Evolutionary conservation across 2,797 vertebrate species (phyloP).

Genomic region (Manis pentadactyla): DNA sequence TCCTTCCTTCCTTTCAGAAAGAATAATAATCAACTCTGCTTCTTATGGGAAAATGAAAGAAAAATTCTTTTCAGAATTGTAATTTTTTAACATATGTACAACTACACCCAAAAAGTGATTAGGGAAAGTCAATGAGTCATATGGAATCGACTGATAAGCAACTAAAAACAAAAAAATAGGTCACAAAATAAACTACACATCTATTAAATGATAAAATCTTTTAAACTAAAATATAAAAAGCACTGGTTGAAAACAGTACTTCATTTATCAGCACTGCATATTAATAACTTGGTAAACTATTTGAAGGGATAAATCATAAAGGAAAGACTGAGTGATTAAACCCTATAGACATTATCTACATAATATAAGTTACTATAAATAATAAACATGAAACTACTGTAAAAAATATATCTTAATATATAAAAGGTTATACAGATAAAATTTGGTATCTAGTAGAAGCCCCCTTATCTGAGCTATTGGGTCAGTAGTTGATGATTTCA

Average conservation of each 20-base stretch:
- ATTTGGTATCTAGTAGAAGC: neutral
- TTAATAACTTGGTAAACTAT: neutral
- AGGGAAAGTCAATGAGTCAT: neutral
- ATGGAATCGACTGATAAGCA: neutral
- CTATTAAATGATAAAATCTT: neutral
- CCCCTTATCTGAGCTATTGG: neutral
- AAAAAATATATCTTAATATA: neutral
- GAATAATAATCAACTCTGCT: neutral
- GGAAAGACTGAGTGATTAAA: slow-evolving; percentile 10
- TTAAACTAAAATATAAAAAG: neutral
- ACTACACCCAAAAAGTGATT: neutral
- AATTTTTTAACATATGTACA: neutral
- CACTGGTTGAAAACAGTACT: neutral
- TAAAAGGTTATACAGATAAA: neutral
- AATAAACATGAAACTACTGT: neutral
- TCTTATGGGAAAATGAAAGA: neutral
- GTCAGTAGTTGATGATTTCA: neutral
- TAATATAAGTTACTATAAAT: neutral
- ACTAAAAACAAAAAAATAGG: neutral
- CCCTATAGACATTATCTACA: neutral
- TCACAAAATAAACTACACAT: neutral
- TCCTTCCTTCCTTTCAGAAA: neutral
- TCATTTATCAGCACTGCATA: neutral
- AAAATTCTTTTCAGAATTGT: neutral
- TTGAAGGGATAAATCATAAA: neutral